Evolutionary conservation across 2,797 vertebrate genomes (phyloP).

Genomic region (Florisuga fusca): DNA sequence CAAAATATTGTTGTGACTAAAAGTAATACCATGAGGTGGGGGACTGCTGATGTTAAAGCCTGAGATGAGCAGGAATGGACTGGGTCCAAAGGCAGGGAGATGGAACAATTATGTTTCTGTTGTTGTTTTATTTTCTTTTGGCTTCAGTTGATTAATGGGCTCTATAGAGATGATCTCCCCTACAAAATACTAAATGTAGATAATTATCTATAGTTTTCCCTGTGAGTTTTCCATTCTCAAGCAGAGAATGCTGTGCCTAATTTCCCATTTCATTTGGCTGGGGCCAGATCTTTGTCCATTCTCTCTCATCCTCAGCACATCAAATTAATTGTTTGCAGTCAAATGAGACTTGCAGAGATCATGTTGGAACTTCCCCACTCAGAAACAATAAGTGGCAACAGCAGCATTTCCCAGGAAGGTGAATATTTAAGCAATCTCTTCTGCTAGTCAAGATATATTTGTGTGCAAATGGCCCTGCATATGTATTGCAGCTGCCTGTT

Average conservation of each 20-base stretch:
- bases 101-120: background rate
- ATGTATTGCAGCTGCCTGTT: slow-evolving; percentile 10
- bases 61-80: background rate
- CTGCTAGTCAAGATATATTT: background rate
- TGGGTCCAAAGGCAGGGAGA: background rate
- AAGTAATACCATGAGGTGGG: background rate
- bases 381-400: slow-evolving; percentile 15
- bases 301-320: background rate
- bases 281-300: background rate
- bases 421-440: slow-evolving; percentile 24
- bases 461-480: slow-evolving; percentile 29
- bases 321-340: slow-evolving; percentile 24
- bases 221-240: background rate
- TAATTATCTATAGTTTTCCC: background rate
- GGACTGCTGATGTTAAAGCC: background rate
- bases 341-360: slow-evolving; percentile 41
- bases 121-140: background rate
- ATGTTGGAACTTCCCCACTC: slow-evolving; percentile 10
- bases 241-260: background rate
- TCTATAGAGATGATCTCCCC: background rate
- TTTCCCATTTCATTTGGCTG: slow-evolving; percentile 15
- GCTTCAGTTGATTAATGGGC: background rate
- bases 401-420: slow-evolving; percentile 19
- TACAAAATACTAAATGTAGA: background rate
- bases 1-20: background rate